Base-by-base conservation (phyloP, 2,888 invertebrate genomes). In the Drosophila lacicola region DNA sequence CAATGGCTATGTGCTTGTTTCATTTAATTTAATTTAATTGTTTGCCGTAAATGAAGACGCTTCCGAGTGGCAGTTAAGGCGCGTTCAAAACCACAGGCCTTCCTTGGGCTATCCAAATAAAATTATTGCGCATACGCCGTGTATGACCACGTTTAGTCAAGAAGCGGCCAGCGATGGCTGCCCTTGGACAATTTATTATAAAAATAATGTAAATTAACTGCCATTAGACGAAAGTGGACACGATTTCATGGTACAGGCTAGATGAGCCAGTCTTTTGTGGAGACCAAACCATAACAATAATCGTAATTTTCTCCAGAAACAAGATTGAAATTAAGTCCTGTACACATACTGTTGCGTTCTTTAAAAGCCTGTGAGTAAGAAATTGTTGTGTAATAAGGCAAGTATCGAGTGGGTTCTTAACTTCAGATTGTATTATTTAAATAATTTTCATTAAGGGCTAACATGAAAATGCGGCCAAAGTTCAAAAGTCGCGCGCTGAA, bases 131-230 rank as follows among this genome's bases (percentile, higher is more conserved):
- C 50, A 75, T 69, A 73, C 74, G 64, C 51, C 50, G 41, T 36
- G 50, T 57, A 42, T 75, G 51, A 17, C 51, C 45, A 55, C 8
- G 50, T 58, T 54, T 4, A 8, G 42, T 2, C 34, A 34, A 34
- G 13, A 17, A 56, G 41, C 47, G 19, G 17, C 44, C n/a, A 41
- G 29, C 41, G 33, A 58, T 44, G 47, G 57, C 54, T 70, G 29
- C 61, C 34, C 60, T 63, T 49, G 76, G 70, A 71, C 74, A 82
- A 79, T 84, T 84, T 82, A 61, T 74, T 85, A 80, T 67, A 65
- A 82, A 80, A 73, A 88, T 88, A 83, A 88, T 80, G 80, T 82
- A 75, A 82, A 88, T 80, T 80, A 88, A 83, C 88, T 71, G 78
- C 60, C 37, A 25, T 63, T 61, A 19, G 69, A 51, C 67, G 51